Conservation (phyloP, 2,888 invertebrate genomes). For the Drosophila bunnanda region DNA sequence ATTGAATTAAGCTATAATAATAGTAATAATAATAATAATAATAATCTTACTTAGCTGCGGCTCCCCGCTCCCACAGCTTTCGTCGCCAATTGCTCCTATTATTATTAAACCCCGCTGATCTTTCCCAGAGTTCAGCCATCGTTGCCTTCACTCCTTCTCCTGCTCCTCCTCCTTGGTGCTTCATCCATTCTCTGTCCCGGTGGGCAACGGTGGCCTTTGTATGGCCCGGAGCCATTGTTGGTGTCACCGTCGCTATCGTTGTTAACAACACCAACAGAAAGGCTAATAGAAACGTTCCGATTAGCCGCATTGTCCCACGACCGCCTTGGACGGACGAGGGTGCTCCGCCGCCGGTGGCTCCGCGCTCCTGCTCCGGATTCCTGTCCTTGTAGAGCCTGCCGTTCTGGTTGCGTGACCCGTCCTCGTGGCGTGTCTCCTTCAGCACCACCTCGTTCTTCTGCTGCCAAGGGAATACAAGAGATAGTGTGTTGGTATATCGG, state of each 20-base stretch:
- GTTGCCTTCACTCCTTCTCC: conserved; percentile 1
- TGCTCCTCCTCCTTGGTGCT: conserved; percentile 9
- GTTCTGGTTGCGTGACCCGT: conserved; percentile 83
- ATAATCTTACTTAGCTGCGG: conserved; percentile 44
- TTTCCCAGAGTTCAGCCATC: background rate
- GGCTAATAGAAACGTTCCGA: conserved; percentile 70
- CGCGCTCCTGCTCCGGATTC: conserved; percentile 65
- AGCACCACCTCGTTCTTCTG: conserved; percentile 83
- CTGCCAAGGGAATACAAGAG: background rate
- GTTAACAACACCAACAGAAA: conserved; percentile 60
- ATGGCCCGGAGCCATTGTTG: conserved; percentile 14
- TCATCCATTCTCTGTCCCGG: conserved; percentile 18
- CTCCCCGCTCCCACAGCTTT: conserved; percentile 24
- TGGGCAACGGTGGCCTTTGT: conserved; percentile 3
- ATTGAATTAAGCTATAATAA: conserved; percentile 72
- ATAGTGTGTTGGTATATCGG: background rate
- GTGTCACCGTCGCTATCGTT: conserved; percentile 10
- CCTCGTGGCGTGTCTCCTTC: conserved; percentile 84
- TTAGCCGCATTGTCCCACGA: conserved; percentile 53
- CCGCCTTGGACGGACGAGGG: conserved; percentile 22
- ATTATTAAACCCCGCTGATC: conserved; percentile 17
- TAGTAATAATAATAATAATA: conserved; percentile 48
- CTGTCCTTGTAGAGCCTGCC: conserved; percentile 84
- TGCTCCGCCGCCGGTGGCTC: conserved; percentile 55
- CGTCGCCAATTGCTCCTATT: conserved; percentile 25